phyloP scores from a whole-genome alignment of 2,797 vertebrate genomes.

The Sebastes iracundus region DNA sequence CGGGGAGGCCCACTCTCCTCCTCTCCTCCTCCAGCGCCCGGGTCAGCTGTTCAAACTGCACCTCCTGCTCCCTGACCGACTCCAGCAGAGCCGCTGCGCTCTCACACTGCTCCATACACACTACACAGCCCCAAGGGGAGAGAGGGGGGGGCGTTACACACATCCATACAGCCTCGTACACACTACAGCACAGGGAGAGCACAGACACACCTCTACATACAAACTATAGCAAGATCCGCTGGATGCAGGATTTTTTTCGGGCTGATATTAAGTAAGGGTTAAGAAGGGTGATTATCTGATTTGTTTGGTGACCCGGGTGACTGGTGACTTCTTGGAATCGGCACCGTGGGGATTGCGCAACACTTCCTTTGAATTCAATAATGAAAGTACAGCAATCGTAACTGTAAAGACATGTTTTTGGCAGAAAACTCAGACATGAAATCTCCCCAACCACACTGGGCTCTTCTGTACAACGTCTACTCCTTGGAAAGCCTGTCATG shows the following conservation, averaged over 20 bases:
- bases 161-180: conserved; percentile 19
- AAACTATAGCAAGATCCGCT: background rate
- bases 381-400: background rate
- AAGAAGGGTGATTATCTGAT: background rate
- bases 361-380: background rate
- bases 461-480: background rate
- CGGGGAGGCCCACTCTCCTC: conserved; percentile 95
- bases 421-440: background rate
- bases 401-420: background rate
- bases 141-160: conserved; percentile 74
- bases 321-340: background rate
- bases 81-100: conserved; percentile 99
- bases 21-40: conserved; percentile 98
- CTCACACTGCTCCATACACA: conserved; percentile 91
- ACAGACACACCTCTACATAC: conserved; percentile 23
- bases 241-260: background rate
- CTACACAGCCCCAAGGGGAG: conserved; percentile 73
- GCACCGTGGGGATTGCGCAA: conserved; percentile 3
- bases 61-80: conserved; percentile 99
- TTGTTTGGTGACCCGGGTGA: background rate
- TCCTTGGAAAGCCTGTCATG: background rate
- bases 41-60: conserved; percentile 99
- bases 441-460: background rate
- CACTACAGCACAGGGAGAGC: conserved; percentile 19
- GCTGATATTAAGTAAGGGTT: background rate